Conservation (phyloP, 2,888 invertebrate species). For the Strigamia maritima region DNA sequence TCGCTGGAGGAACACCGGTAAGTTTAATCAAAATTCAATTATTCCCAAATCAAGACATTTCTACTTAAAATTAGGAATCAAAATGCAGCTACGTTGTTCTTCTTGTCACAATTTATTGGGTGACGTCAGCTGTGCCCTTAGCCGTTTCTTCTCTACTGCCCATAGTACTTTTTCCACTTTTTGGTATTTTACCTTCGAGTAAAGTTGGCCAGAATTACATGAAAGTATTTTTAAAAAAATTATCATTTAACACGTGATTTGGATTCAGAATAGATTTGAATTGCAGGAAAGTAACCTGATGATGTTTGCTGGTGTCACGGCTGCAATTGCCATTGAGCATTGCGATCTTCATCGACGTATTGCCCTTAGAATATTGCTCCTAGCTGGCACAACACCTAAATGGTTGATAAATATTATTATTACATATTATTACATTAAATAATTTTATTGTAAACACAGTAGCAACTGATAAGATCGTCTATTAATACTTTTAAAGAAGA, state of each 20-base stretch:
- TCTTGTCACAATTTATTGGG: conserved; percentile 80
- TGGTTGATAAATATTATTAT: conserved; percentile 38
- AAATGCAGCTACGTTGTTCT: conserved; percentile 74
- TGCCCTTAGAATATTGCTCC: conserved; percentile 75
- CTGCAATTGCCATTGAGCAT: conserved; percentile 85
- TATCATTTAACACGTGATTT: background rate
- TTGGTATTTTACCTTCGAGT: conserved; percentile 67
- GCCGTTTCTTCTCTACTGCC: conserved; percentile 81
- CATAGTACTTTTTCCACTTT: conserved; percentile 73
- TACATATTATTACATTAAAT: too few species aligned
- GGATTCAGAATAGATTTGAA: background rate
- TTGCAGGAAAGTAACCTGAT: conserved; percentile 48
- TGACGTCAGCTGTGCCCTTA: conserved; percentile 74
- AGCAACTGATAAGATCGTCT: background rate
- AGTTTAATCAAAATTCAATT: background rate
- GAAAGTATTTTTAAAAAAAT: conserved; percentile 56
- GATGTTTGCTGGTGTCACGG: conserved; percentile 73
- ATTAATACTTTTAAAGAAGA: too few species aligned
- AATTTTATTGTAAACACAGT: too few species aligned
- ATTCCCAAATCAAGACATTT: background rate
- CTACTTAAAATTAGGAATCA: conserved; percentile 38
- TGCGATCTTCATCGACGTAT: conserved; percentile 83
- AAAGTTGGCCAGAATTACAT: conserved; percentile 61
- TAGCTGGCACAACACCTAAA: conserved; percentile 58
- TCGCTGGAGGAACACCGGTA: background rate